These are phyloP conservation scores for Tanypteryx hageni DNA, from an alignment of 2,888 invertebrate species.

Conservation along the genomic window DNA sequence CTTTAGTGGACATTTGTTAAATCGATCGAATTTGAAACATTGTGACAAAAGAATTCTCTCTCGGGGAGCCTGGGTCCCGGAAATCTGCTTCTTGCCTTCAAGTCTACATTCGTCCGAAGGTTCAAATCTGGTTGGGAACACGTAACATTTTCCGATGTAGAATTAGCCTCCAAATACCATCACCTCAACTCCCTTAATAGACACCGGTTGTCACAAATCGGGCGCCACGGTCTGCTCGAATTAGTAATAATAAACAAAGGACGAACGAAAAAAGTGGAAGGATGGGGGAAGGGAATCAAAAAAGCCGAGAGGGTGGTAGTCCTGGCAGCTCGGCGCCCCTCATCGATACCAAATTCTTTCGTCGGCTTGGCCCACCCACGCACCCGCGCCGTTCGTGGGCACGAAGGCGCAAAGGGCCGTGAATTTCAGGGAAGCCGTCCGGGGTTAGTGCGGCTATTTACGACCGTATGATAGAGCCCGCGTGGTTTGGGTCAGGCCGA, in stretches of 20 bases:
- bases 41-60: no score
- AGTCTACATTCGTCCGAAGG: no score
- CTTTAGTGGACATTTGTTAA: no score
- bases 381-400: background rate
- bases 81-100: no score
- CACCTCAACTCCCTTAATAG: background rate
- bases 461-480: conserved; percentile 10
- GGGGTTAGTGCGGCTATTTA: conserved; percentile 10
- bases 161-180: no score
- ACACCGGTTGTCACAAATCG: background rate
- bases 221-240: background rate
- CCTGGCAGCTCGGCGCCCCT: background rate
- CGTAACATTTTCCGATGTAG: no score
- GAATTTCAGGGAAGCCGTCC: conserved; percentile 17
- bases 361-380: background rate
- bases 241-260: background rate
- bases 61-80: no score
- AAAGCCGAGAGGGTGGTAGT: background rate
- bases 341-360: conserved; percentile 17
- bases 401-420: conserved; percentile 5
- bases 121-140: no score
- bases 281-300: background rate
- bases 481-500: background rate
- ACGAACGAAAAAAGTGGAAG: background rate
- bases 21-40: no score